Conservation (phyloP, 2,113 vertebrate genomes). For the Geococcyx californianus region DNA sequence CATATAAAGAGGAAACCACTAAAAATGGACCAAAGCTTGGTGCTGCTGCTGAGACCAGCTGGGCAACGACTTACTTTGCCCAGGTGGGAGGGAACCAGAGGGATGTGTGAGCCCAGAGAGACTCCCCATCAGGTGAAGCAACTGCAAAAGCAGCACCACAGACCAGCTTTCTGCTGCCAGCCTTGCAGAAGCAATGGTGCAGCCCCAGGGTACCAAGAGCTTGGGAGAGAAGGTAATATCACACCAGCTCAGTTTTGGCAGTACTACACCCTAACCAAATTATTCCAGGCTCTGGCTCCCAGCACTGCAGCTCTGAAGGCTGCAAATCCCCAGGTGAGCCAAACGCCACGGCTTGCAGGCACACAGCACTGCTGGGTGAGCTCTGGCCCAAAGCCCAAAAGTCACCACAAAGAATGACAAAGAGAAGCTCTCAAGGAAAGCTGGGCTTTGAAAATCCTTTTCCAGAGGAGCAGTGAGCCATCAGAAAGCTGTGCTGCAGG, state of each 20-base stretch:
- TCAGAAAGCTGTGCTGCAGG: constrained; percentile 60
- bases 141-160: background rate
- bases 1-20: background rate
- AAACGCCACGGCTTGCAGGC: background rate
- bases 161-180: fast-evolving
- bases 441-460: background rate
- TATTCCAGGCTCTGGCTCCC: background rate
- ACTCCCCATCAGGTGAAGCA: background rate
- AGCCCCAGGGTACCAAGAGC: too few species aligned
- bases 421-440: background rate
- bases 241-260: background rate
- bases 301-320: background rate
- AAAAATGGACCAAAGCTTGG: background rate
- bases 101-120: background rate
- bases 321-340: background rate
- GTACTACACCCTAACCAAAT: background rate
- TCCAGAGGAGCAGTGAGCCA: constrained; percentile 44
- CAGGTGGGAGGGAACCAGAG: background rate
- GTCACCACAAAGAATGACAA: background rate
- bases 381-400: background rate
- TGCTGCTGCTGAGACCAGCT: background rate
- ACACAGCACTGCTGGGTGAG: background rate
- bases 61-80: background rate
- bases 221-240: background rate
- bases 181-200: fast-evolving